A percentile compares a stretch with the other conserved stretches of the same genome.
These are phyloP conservation scores for Tinea semifulvella DNA, from an alignment of 2,888 invertebrate genomes.

Conservation along the genomic window DNA sequence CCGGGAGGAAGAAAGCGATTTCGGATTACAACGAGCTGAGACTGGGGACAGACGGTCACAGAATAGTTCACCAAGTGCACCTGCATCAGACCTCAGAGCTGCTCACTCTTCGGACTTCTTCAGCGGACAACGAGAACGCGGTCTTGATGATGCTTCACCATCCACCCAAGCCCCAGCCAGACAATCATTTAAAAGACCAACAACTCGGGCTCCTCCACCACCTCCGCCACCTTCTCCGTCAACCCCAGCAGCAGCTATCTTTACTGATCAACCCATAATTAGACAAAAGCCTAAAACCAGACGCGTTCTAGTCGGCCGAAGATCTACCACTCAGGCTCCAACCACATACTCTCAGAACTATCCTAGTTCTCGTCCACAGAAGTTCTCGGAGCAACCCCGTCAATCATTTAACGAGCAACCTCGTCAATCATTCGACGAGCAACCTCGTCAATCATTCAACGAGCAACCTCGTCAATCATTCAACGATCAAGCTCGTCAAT, in stretches of 20 bases:
- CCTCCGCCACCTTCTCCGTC: slow-evolving; percentile 34
- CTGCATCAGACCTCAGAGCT: slow-evolving; percentile 70
- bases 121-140: slow-evolving; percentile 62
- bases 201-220: slow-evolving; percentile 39
- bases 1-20: slow-evolving; percentile 75
- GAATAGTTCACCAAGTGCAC: slow-evolving; percentile 35
- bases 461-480: slow-evolving; percentile 12
- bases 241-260: slow-evolving; percentile 29
- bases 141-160: slow-evolving; percentile 42
- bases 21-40: slow-evolving; percentile 77
- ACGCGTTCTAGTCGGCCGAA: slow-evolving; percentile 50
- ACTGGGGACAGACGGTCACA: slow-evolving; percentile 63
- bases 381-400: slow-evolving; percentile 26
- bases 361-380: slow-evolving; percentile 28
- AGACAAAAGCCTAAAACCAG: slow-evolving; percentile 33
- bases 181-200: slow-evolving; percentile 25
- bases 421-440: slow-evolving; percentile 27
- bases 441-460: slow-evolving; percentile 16
- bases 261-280: too few relatives aligned
- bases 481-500: neutral
- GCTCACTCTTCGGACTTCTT: slow-evolving; percentile 82
- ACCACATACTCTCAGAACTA: slow-evolving; percentile 33
- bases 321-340: slow-evolving; percentile 38
- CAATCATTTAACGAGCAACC: slow-evolving; percentile 16
- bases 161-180: slow-evolving; percentile 22